Percentiles rank a stretch among this genome's conserved stretches.
These are phyloP conservation scores for Phataginus tricuspis DNA, from an alignment of 2,797 vertebrate species.

Conservation along the genomic window DNA sequence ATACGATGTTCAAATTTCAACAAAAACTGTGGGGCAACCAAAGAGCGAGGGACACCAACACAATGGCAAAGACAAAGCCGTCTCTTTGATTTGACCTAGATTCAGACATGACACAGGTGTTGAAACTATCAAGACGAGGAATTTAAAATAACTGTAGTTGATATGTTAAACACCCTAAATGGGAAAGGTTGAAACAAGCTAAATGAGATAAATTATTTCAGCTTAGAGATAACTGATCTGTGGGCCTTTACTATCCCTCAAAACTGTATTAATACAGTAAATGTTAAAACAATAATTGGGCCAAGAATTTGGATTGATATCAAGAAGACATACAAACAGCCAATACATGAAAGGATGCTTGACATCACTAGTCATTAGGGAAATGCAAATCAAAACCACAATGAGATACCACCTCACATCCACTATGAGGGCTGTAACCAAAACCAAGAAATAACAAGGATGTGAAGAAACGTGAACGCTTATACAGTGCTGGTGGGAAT, in stretches of 20 bases:
- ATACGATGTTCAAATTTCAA: background rate
- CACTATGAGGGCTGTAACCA: background rate
- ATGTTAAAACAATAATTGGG: background rate
- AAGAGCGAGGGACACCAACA: background rate
- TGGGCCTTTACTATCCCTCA: background rate
- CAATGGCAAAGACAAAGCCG: background rate
- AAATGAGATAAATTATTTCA: background rate
- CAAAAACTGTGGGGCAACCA: background rate
- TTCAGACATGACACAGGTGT: background rate
- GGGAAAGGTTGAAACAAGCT: background rate
- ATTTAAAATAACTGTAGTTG: background rate
- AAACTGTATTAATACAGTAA: background rate
- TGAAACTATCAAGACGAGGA: background rate
- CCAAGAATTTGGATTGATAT: background rate
- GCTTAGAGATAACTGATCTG: background rate
- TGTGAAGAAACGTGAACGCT: background rate
- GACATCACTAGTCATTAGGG: background rate
- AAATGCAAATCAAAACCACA: slow-evolving; percentile 11
- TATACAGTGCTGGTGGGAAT: background rate
- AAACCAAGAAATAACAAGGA: background rate
- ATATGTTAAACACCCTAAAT: background rate
- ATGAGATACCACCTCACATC: background rate
- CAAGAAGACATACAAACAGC: background rate
- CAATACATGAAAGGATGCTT: background rate
- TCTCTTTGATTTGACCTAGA: background rate